Conservation (phyloP, 1,140 invertebrate genomes). For the Drosophila lowei region DNA sequence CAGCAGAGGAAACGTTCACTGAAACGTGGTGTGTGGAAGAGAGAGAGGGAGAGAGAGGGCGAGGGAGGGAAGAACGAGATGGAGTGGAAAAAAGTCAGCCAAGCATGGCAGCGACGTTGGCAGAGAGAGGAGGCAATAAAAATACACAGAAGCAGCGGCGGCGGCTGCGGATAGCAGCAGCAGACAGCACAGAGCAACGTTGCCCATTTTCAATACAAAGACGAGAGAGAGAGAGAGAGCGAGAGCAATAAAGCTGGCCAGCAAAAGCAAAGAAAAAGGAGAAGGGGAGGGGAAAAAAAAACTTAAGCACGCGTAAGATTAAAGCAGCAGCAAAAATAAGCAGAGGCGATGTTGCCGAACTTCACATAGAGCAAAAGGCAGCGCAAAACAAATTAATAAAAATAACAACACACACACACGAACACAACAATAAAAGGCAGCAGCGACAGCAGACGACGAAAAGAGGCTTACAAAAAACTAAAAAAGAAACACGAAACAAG, state of each 20-base stretch:
- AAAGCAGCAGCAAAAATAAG: conserved; percentile 52
- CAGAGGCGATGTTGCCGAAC: conserved; percentile 32
- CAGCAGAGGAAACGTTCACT: no score
- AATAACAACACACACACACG: conserved; percentile 38
- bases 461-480: conserved; percentile 25
- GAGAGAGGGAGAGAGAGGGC: no score
- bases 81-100: conserved; percentile 50
- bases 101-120: conserved; percentile 61
- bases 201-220: conserved; percentile 64
- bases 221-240: conserved; percentile 18
- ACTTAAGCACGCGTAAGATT: conserved; percentile 79
- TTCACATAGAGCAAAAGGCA: conserved; percentile 30
- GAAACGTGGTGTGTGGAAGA: no score
- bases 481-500: conserved; percentile 11
- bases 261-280: conserved; percentile 12
- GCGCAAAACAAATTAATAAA: conserved; percentile 52
- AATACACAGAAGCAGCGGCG: conserved; percentile 48
- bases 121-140: conserved; percentile 48
- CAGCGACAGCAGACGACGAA: conserved; percentile 20
- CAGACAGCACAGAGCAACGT: conserved; percentile 33
- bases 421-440: conserved; percentile 1
- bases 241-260: neutral
- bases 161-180: no score
- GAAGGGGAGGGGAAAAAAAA: conserved; percentile 33
- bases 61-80: conserved; percentile 16